phyloP scores from a whole-genome alignment of 2,113 vertebrate genomes.

The Zosterops japonicus region DNA sequence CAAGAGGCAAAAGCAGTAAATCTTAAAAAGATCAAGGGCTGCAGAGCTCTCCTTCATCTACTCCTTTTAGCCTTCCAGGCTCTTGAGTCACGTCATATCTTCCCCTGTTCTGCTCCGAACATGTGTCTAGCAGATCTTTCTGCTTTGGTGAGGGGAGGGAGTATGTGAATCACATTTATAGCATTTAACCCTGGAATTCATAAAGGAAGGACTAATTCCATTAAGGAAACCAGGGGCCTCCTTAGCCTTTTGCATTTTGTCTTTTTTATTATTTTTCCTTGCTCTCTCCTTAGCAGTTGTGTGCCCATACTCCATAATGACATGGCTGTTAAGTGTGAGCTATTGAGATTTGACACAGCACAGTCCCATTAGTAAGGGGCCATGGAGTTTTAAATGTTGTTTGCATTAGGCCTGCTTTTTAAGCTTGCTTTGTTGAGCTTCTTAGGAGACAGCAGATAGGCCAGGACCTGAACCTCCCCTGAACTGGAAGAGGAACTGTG shows the following conservation, averaged over 20 bases:
- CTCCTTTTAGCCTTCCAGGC: constrained; percentile 66
- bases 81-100: constrained; percentile 70
- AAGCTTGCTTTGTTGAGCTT: background rate
- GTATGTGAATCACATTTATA: constrained; percentile 71
- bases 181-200: constrained; percentile 75
- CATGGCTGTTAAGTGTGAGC: constrained; percentile 66
- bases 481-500: background rate
- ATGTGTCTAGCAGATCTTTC: constrained; percentile 76
- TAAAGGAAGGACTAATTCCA: constrained; percentile 73
- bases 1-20: constrained; percentile 78
- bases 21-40: constrained; percentile 71
- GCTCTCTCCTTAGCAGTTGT: constrained; percentile 25
- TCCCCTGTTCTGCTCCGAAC: constrained; percentile 57
- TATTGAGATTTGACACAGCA: constrained; percentile 47
- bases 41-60: constrained; percentile 58
- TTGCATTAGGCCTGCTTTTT: background rate
- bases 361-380: background rate
- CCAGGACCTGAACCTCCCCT: background rate
- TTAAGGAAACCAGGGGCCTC: constrained; percentile 62
- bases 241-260: constrained; percentile 23
- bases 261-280: constrained; percentile 14
- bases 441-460: background rate
- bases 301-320: constrained; percentile 47
- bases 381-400: background rate
- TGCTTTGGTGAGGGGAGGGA: constrained; percentile 27